phyloP scores from a whole-genome alignment of 2,888 invertebrate species.

The Anodontia alba region DNA sequence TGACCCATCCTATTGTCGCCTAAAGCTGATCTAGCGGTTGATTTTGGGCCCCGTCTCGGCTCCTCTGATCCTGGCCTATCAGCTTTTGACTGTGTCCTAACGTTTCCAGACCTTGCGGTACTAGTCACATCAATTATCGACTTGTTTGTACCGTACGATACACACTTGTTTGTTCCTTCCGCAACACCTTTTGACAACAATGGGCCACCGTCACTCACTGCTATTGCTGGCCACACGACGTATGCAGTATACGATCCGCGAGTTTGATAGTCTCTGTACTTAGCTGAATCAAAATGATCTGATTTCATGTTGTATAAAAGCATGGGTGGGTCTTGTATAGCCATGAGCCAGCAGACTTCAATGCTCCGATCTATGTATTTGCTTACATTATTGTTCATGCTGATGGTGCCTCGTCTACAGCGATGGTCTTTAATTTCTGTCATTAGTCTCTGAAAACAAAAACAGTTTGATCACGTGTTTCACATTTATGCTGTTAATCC shows the following conservation, averaged over 20 bases:
- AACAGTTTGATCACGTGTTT: too few relatives aligned
- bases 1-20: too few relatives aligned
- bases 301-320: not conserved
- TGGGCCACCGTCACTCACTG: not conserved
- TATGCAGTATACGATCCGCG: not conserved
- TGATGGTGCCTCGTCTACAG: too few relatives aligned
- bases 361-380: not conserved
- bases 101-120: too few relatives aligned
- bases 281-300: not conserved
- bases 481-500: too few relatives aligned
- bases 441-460: too few relatives aligned
- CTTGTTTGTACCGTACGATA: not conserved
- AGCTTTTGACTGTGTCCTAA: too few relatives aligned
- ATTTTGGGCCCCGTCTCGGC: too few relatives aligned
- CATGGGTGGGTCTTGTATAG: constrained; percentile 1
- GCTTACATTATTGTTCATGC: too few relatives aligned
- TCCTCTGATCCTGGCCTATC: too few relatives aligned
- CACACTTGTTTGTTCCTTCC: not conserved
- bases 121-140: not conserved
- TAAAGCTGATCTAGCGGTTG: too few relatives aligned
- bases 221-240: not conserved
- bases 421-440: too few relatives aligned
- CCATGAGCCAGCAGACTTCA: not conserved
- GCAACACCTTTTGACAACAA: not conserved
- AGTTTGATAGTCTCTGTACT: not conserved